A percentile compares a stretch with the other conserved stretches of the same genome.
Evolutionary conservation across 2,888 invertebrate genomes (phyloP).

Genomic region (Aphodius sticticus): DNA sequence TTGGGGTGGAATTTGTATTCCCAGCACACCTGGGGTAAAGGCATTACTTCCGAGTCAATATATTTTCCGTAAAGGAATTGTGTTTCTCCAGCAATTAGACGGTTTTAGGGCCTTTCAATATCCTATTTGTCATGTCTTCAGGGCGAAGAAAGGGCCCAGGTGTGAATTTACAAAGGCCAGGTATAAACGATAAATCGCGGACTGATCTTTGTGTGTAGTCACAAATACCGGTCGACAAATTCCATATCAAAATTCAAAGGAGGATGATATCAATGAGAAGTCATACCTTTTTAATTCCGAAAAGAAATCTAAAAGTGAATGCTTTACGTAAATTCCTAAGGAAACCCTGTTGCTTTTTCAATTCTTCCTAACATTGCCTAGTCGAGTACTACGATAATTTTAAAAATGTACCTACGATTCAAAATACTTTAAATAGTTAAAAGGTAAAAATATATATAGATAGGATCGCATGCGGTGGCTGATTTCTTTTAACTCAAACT

Average conservation of each 20-base stretch:
- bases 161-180: constrained; percentile 19
- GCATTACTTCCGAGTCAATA: background rate
- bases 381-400: too few species aligned
- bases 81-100: constrained; percentile 15
- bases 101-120: constrained; percentile 23
- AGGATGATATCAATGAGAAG: background rate
- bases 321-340: too few species aligned
- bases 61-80: constrained; percentile 8
- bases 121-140: constrained; percentile 22
- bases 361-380: too few species aligned
- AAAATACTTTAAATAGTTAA: too few species aligned
- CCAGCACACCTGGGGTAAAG: background rate
- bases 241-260: background rate
- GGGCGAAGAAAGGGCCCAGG: constrained; percentile 19
- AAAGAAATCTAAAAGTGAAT: background rate
- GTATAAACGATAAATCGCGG: background rate
- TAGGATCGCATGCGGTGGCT: too few species aligned
- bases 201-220: background rate
- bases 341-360: too few species aligned
- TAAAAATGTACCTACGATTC: too few species aligned
- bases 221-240: constrained; percentile 9
- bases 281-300: background rate
- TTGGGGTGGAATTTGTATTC: background rate
- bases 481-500: too few species aligned
- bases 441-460: too few species aligned